Evolutionary conservation across 1,140 invertebrate genomes (phyloP), one percentile per base, ranked within the genome.

Genomic region (Amyelois transitella): DNA sequence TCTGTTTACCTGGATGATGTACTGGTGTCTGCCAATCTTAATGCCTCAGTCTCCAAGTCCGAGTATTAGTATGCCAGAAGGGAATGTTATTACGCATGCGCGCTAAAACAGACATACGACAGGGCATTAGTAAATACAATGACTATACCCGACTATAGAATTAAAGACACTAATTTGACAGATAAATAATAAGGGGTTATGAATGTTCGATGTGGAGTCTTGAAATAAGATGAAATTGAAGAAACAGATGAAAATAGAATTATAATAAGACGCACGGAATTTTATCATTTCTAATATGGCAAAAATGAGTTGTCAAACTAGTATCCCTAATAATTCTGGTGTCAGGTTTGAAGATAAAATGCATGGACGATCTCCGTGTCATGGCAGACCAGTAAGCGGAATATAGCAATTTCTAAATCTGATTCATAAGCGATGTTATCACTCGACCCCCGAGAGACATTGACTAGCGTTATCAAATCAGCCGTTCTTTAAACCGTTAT

Each of bases 71-170:
- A 88, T 88, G 85, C 85, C 85, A 88, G 85, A 86, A 86, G 85
- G 85, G 74, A 86, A 88, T 78, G 81, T 88, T 88, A 88, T 88
- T 86, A 86, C 81, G 85, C 85, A 88, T 88, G 83, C 85, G 85
- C 67, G 72, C 85, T 88, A 88, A 79, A 88, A 88, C 85, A 88
- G 78, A 88, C 81, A 83, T 88, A 88, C 81, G 78, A 71, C 69
- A 81, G 73, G 70, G 73, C 70, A 84, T 86, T 88, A 88, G 70
- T 82, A 45, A 25, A 67, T 66, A 66, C 57, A 57, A 60, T 61
- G 51, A 60, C 55, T 20, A 32, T 60, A 25, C 49, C 17, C 12
- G 12, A 38, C 32, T 38, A 38, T 2, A 38, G 12, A 38, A 38
- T 14, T 38, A 14, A 38, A 38, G n/a, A 38, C n/a, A 38, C 32